Conservation (phyloP, 2,797 vertebrate genomes). For the Clarias laeviceps region DNA sequence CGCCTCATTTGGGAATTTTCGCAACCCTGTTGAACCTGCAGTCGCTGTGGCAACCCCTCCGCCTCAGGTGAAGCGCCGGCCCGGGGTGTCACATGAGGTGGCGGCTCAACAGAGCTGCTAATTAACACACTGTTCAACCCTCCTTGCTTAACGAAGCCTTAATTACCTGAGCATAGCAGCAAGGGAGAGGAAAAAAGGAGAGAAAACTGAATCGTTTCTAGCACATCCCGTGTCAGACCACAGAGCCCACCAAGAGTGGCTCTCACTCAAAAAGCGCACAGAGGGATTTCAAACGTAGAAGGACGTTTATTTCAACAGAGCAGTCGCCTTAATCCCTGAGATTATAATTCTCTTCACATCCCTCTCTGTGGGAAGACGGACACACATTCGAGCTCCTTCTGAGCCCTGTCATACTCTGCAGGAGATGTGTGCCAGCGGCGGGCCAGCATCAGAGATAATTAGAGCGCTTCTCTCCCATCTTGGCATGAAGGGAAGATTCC, state of each 20-base stretch:
- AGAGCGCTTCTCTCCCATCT: conserved; percentile 37
- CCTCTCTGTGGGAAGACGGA: conserved; percentile 32
- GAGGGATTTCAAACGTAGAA: conserved; percentile 44
- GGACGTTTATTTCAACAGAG: conserved; percentile 46
- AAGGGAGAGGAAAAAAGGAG: conserved; percentile 19
- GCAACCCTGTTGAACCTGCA: conserved; percentile 38
- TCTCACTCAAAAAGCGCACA: conserved; percentile 33
- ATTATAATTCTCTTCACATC: conserved; percentile 53
- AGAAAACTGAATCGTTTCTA: conserved; percentile 20
- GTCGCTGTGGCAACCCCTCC: conserved; percentile 51
- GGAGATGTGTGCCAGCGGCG: conserved; percentile 29
- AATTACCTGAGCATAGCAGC: conserved; percentile 47
- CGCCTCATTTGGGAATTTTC: conserved; percentile 30
- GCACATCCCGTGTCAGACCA: conserved; percentile 14
- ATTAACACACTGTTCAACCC: conserved; percentile 48
- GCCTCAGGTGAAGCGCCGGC: conserved; percentile 46
- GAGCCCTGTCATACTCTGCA: conserved; percentile 21
- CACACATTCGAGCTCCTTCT: conserved; percentile 22
- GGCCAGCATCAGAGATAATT: conserved; percentile 37
- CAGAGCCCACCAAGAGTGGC: conserved; percentile 6
- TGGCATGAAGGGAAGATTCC: conserved; percentile 33
- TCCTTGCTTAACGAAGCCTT: conserved; percentile 42
- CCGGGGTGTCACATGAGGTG: conserved; percentile 48
- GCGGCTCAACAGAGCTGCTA: conserved; percentile 46
- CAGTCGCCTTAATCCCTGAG: conserved; percentile 49